Evolutionary conservation across 1,140 invertebrate species (phyloP).

Genomic region (Paraescarpia echinospica): DNA sequence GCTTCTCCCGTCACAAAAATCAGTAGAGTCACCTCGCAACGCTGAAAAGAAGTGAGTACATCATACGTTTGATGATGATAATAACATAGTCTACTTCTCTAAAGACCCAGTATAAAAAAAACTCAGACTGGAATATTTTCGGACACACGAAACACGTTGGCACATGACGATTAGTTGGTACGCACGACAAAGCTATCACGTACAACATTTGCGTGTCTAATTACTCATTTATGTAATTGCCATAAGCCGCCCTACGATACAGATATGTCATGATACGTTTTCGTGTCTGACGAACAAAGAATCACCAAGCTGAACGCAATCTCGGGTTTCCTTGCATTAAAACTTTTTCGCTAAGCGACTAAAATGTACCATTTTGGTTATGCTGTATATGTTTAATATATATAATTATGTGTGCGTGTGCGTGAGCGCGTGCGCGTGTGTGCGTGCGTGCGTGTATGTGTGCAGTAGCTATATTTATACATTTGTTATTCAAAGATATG

Average conservation of each 20-base stretch:
- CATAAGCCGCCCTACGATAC: not conserved
- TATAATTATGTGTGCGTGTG: too few species aligned
- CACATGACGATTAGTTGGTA: not conserved
- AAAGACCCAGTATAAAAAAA: not conserved
- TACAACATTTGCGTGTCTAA: not conserved
- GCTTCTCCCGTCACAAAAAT: too few species aligned
- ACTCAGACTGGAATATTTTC: not conserved
- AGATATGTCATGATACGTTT: not conserved
- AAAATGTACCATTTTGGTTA: not conserved
- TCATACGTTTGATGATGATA: not conserved
- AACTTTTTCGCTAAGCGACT: not conserved
- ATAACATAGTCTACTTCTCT: not conserved
- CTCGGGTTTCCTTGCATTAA: not conserved
- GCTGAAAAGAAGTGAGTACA: not conserved
- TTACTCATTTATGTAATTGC: not conserved
- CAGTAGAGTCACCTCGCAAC: not conserved
- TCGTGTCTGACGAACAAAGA: not conserved
- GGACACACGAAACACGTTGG: not conserved
- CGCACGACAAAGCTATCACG: not conserved
- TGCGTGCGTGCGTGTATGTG: too few species aligned
- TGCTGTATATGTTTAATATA: too few species aligned
- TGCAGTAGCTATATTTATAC: too few species aligned
- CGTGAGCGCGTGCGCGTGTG: too few species aligned
- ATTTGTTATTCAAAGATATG: too few species aligned
- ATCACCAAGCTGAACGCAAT: not conserved